These are phyloP conservation scores for Agriopis aurantiaria DNA, from an alignment of 2,888 invertebrate genomes.

Conservation along the genomic window DNA sequence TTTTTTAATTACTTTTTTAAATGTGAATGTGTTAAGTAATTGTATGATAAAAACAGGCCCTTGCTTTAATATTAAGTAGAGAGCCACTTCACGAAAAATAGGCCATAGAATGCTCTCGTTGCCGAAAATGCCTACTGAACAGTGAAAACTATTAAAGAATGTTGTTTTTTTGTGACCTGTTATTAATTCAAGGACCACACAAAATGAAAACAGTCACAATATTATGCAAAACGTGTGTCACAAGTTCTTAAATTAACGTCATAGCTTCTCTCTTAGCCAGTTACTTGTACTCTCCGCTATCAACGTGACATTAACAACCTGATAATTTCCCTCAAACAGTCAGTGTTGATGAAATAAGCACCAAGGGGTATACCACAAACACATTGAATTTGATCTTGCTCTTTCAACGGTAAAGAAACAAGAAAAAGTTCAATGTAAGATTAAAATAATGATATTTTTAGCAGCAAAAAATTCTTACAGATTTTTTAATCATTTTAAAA, in stretches of 20 bases:
- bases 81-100: no score
- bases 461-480: no score
- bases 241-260: no score
- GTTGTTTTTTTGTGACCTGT: no score
- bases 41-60: neutral
- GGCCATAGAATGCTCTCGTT: no score
- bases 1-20: constrained; percentile 3
- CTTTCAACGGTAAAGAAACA: neutral
- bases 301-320: constrained; percentile 18
- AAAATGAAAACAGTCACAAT: neutral
- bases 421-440: neutral
- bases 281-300: neutral
- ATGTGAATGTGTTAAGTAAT: neutral
- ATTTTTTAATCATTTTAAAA: no score
- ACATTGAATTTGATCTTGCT: neutral
- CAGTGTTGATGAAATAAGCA: constrained; percentile 27
- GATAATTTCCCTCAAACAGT: constrained; percentile 12
- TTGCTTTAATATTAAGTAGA: neutral
- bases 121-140: no score
- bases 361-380: neutral
- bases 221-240: neutral
- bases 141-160: no score
- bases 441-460: no score
- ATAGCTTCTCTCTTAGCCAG: neutral
- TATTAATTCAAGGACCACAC: neutral